These are phyloP conservation scores for Agrotis clavis DNA, from an alignment of 2,888 invertebrate genomes.

Conservation along the genomic window DNA sequence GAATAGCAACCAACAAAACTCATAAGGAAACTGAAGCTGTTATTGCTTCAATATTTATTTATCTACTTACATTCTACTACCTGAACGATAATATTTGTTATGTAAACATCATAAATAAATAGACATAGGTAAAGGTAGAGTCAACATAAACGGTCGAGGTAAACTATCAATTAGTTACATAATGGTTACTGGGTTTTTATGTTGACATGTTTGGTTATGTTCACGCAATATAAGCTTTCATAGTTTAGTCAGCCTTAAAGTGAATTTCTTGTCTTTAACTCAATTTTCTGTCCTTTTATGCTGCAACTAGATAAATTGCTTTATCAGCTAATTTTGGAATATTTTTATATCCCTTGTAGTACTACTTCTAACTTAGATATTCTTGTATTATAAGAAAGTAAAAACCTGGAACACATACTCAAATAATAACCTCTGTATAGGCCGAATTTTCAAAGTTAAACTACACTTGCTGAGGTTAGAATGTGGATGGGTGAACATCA, in stretches of 20 bases:
- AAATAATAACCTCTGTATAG: no score
- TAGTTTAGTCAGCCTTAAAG: conserved; percentile 3
- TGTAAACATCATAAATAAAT: conserved; percentile 17
- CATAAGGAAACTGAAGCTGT: background rate
- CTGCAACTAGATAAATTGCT: background rate
- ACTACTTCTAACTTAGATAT: no score
- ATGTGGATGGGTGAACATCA: no score
- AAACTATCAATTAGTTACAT: conserved; percentile 18
- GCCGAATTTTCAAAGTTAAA: no score
- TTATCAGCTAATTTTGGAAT: background rate
- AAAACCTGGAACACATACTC: no score
- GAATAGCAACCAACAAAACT: no score
- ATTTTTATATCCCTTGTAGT: no score
- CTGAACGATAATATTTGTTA: conserved; percentile 4
- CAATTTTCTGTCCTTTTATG: background rate
- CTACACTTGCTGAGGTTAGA: no score
- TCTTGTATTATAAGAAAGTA: no score
- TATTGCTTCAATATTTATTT: background rate
- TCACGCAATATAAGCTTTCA: conserved; percentile 6
- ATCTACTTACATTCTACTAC: background rate
- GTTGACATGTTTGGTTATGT: conserved; percentile 6
- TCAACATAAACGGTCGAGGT: conserved; percentile 6
- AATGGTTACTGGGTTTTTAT: conserved; percentile 12
- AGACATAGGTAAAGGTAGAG: conserved; percentile 1
- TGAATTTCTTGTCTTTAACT: background rate